phyloP scores from a whole-genome alignment of 2,113 vertebrate genomes.

The Australoheros scitulus region DNA sequence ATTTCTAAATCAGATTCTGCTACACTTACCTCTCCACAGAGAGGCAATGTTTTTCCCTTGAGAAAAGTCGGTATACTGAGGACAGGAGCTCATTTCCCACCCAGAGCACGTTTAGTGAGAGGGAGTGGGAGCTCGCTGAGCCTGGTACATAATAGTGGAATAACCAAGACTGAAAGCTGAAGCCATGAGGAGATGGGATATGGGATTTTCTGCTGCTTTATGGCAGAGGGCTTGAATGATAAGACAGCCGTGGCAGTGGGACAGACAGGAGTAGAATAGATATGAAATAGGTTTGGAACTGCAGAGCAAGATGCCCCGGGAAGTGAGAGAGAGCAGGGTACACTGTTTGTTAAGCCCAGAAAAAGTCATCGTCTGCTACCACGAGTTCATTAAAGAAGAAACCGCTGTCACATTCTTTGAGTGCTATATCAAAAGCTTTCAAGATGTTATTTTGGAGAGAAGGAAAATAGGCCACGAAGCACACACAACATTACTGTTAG shows the following conservation, averaged over 20 bases:
- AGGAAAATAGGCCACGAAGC: neutral
- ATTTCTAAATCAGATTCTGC: conserved; percentile 16
- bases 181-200: conserved; percentile 52
- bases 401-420: neutral
- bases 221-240: conserved; percentile 43
- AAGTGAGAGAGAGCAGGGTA: neutral
- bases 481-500: neutral
- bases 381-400: neutral
- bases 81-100: conserved; percentile 29
- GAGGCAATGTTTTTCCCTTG: conserved; percentile 28
- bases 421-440: neutral
- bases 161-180: conserved; percentile 59
- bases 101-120: conserved; percentile 35
- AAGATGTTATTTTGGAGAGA: neutral
- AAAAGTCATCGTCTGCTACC: neutral
- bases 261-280: conserved; percentile 39
- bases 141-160: conserved; percentile 55
- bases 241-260: conserved; percentile 44
- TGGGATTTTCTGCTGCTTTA: conserved; percentile 58
- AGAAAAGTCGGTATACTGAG: conserved; percentile 17
- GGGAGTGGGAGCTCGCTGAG: conserved; percentile 28
- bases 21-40: conserved; percentile 25
- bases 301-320: neutral
- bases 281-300: conserved; percentile 16
- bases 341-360: conserved; percentile 12